Conservation (phyloP, 2,797 vertebrate genomes). For the Eulemur coronatus region DNA sequence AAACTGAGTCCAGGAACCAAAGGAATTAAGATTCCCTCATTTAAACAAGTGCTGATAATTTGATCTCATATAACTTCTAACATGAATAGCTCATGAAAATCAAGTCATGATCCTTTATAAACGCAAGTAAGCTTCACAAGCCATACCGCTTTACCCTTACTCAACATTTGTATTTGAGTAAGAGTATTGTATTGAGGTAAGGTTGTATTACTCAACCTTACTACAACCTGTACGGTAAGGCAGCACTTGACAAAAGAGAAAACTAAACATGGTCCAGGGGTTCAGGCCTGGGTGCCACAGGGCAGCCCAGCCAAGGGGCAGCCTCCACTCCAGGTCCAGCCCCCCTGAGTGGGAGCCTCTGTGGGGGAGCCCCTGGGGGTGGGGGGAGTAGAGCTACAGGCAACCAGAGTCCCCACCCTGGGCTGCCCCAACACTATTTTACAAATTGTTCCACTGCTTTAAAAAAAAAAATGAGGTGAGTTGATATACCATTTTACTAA, state of each 20-base stretch:
- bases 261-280: accelerated
- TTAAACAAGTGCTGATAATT: accelerated
- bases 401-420: too few species aligned
- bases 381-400: accelerated
- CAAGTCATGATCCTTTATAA: not conserved
- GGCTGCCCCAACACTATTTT: accelerated
- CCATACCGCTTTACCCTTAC: not conserved
- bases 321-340: not conserved
- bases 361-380: too few species aligned
- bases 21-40: accelerated
- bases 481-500: too few species aligned
- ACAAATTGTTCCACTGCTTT: not conserved
- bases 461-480: not conserved
- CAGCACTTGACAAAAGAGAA: not conserved
- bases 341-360: accelerated
- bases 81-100: not conserved
- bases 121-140: not conserved
- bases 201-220: not conserved
- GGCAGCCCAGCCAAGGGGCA: accelerated
- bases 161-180: not conserved
- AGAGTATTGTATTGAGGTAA: too few species aligned
- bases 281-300: not conserved
- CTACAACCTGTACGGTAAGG: not conserved
- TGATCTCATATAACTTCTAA: not conserved
- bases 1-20: not conserved